Evolutionary conservation across 2,888 invertebrate genomes (phyloP).

Genomic region (Cantharis flavilabris): DNA sequence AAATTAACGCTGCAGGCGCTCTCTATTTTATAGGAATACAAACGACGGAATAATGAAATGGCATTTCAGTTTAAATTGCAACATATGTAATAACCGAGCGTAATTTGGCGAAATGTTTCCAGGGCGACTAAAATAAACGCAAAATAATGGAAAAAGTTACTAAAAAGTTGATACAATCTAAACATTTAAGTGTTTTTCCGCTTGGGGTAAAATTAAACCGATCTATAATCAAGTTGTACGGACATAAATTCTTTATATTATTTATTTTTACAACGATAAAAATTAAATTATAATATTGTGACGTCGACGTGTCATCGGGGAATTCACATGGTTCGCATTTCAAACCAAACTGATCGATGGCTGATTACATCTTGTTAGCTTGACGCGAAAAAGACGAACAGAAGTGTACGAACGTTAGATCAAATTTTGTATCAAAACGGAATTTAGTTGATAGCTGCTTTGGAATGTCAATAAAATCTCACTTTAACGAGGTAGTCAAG

Average conservation of each 20-base stretch:
- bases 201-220: background rate
- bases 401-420: background rate
- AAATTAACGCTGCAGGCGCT: conserved; percentile 1
- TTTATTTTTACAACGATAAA: background rate
- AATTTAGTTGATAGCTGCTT: background rate
- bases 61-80: conserved; percentile 9
- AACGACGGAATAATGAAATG: conserved; percentile 8
- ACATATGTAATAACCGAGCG: conserved; percentile 6
- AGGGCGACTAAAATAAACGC: background rate
- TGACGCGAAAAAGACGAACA: background rate
- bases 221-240: background rate
- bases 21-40: background rate
- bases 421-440: background rate
- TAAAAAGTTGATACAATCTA: background rate
- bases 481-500: background rate
- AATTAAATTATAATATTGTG: background rate
- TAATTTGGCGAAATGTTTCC: conserved; percentile 2
- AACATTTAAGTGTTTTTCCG: background rate
- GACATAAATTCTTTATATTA: background rate
- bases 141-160: conserved; percentile 6
- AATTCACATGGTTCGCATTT: background rate
- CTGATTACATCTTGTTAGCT: background rate
- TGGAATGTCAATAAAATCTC: background rate
- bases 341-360: background rate
- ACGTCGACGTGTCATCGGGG: background rate